Evolutionary conservation across 2,888 invertebrate species (phyloP).

Genomic region (Mimachlamys varia): DNA sequence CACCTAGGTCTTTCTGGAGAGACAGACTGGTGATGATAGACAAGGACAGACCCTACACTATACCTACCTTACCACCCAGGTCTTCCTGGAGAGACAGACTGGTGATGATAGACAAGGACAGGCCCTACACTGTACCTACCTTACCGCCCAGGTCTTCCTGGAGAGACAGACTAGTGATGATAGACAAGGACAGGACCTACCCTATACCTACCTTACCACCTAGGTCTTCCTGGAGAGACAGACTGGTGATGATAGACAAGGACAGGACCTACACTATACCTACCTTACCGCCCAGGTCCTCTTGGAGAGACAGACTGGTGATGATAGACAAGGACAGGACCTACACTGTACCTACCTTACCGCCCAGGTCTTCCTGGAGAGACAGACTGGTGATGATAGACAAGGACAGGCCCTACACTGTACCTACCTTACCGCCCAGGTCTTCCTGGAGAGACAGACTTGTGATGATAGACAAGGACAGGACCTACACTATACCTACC

Average conservation of each 20-base stretch:
- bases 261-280: conserved; percentile 61
- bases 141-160: conserved; percentile 73
- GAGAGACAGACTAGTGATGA: conserved; percentile 73
- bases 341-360: conserved; percentile 62
- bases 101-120: conserved; percentile 71
- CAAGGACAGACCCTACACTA: conserved; percentile 62
- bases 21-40: conserved; percentile 73
- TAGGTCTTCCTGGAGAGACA: conserved; percentile 74
- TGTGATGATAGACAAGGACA: conserved; percentile 71
- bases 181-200: conserved; percentile 69
- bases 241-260: conserved; percentile 71
- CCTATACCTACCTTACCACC: conserved; percentile 68
- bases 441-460: conserved; percentile 75
- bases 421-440: conserved; percentile 70
- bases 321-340: conserved; percentile 73
- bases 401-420: conserved; percentile 62
- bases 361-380: conserved; percentile 72
- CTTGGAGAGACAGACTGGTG: conserved; percentile 73
- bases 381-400: conserved; percentile 73
- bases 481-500: conserved; percentile 63
- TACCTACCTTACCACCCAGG: conserved; percentile 70
- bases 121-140: conserved; percentile 59
- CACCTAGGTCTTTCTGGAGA: conserved; percentile 73
- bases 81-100: conserved; percentile 75
- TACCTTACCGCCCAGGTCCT: conserved; percentile 74